Evolutionary conservation across 2,113 vertebrate genomes (phyloP), one percentile per base, ranked within the genome.

Genomic region (Falcunculus frontatus): DNA sequence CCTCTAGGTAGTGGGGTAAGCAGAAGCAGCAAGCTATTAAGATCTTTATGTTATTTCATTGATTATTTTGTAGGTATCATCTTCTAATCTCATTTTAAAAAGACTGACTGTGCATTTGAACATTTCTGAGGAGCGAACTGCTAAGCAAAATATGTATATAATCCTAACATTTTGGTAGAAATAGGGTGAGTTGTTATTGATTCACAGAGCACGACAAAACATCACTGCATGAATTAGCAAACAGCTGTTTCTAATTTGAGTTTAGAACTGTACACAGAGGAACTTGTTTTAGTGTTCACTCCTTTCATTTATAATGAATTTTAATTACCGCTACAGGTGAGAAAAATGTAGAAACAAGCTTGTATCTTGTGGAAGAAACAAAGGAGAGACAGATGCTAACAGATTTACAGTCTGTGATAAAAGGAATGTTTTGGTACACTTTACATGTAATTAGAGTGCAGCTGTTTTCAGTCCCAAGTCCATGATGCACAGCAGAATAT

Each of bases 161-260:
- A 96, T 96, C 95, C 97, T 91, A 93, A 92, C 93, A 89, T 97
- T 98, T 98, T 97, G 93, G 95, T 96, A 94, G 98, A 96, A 96
- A 97, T 97, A 96, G 97, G 97, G 97, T 97, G 97, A 97, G 98
- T 97, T 98, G 92, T 98, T 98, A 98, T 98, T 98, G 98, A 98
- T 98, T 98, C 98, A 98, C 98, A 97, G 98, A 98, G 98, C 98
- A 98, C 98, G 96, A 96, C 98, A 98, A 98, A 98, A 98, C 98
- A 97, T 98, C 98, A 97, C 98, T 98, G 98, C 98, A 98, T 98
- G 98, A 98, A 98, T 98, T 98, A 98, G 98, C 98, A 98, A 98
- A 98, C 98, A 99, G 98, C 98, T 99, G 98, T 98, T 99, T 98
- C 98, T 98, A 98, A 98, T 98, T 98, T 98, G 98, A 98, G 98